phyloP scores from a whole-genome alignment of 2,797 vertebrate species.

The Sebastes elongatus region DNA sequence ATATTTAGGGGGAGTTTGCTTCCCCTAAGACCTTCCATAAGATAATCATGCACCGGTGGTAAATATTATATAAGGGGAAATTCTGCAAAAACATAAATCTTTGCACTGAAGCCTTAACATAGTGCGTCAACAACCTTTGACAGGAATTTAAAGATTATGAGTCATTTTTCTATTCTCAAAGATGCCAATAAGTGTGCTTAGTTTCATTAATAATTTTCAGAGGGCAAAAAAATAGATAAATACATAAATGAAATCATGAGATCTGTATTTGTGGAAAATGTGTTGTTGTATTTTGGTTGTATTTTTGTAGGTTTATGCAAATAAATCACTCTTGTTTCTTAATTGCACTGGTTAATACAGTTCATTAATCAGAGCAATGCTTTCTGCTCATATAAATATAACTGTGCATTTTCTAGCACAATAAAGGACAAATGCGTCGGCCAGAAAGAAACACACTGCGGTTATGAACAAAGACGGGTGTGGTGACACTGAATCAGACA shows the following conservation, averaged over 20 bases:
- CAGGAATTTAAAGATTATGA: background rate
- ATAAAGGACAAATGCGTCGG: background rate
- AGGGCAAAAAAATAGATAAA: background rate
- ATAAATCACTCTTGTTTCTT: background rate
- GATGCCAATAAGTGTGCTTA: background rate
- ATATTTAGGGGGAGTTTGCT: background rate
- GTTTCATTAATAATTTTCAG: background rate
- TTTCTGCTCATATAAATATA: background rate
- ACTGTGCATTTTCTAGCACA: background rate
- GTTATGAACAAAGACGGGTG: slow-evolving; percentile 1
- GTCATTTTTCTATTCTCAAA: no score
- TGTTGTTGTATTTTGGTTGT: slow-evolving; percentile 6
- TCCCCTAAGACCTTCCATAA: background rate
- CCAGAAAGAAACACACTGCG: background rate
- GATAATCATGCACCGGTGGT: no score
- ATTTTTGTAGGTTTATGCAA: background rate
- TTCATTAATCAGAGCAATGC: background rate
- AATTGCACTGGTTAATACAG: background rate
- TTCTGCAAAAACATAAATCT: background rate
- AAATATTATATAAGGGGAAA: background rate
- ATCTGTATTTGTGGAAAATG: background rate
- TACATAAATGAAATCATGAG: background rate
- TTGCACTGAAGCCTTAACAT: background rate
- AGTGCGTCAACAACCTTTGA: background rate
- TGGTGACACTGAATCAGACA: slow-evolving; percentile 12